Evolutionary conservation across 2,113 vertebrate genomes (phyloP).

Genomic region (Plestiodon gilberti): DNA sequence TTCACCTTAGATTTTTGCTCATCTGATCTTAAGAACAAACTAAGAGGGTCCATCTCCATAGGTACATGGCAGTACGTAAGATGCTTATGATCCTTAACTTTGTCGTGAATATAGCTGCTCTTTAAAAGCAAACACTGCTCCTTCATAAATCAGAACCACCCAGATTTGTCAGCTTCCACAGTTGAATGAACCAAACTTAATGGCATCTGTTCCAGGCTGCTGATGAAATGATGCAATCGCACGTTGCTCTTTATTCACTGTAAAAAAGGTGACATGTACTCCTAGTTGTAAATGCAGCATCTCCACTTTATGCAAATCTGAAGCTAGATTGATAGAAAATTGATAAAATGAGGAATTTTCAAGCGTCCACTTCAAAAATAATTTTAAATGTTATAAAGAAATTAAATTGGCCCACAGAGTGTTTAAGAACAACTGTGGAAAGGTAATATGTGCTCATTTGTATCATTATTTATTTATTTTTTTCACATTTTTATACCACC

Average conservation of each 20-base stretch:
- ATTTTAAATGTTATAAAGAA: background rate
- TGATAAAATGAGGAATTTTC: background rate
- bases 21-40: background rate
- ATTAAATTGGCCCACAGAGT: background rate
- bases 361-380: background rate
- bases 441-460: background rate
- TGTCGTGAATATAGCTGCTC: background rate
- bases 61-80: background rate
- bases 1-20: background rate
- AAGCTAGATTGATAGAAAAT: background rate
- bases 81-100: background rate
- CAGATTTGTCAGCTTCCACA: constrained; percentile 9
- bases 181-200: background rate
- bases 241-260: background rate
- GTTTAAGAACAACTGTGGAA: background rate
- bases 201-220: background rate
- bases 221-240: background rate
- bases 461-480: background rate
- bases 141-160: background rate
- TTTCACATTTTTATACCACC: background rate
- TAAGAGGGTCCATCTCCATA: background rate
- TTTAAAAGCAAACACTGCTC: background rate
- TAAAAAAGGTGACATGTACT: background rate
- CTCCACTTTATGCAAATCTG: background rate
- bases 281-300: background rate